Evolutionary conservation across 1,140 invertebrate genomes (phyloP).

Genomic region (Drosophila miranda): DNA sequence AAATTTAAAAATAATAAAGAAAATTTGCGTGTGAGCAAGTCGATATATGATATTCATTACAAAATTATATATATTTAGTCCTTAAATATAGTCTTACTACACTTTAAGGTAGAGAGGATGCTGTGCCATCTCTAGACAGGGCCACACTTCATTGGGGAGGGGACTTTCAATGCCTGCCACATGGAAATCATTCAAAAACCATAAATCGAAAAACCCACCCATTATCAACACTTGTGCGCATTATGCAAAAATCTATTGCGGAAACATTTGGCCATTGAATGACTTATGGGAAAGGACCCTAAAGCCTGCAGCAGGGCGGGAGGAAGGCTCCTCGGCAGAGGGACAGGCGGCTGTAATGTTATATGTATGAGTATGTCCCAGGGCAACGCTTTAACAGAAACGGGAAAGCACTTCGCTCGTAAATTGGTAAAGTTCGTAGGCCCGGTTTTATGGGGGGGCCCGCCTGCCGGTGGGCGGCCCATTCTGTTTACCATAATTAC

Average conservation of each 20-base stretch:
- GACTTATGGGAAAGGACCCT: constrained; percentile 39
- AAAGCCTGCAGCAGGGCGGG: constrained; percentile 50
- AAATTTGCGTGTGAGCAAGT: no score
- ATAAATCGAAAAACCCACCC: neutral
- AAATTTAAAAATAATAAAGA: no score
- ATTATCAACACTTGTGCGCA: constrained; percentile 57
- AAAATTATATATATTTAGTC: no score
- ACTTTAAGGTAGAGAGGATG: no score
- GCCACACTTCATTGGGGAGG: no score
- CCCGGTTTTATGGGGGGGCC: constrained; percentile 34
- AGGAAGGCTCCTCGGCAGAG: constrained; percentile 6
- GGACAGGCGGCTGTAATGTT: neutral
- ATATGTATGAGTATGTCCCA: constrained; percentile 6
- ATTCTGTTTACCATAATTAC: constrained; percentile 77
- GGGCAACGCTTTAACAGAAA: constrained; percentile 35
- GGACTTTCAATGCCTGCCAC: no score
- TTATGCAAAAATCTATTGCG: constrained; percentile 54
- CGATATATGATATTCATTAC: no score
- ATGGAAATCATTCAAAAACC: no score
- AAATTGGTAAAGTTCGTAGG: constrained; percentile 45
- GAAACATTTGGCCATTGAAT: constrained; percentile 57
- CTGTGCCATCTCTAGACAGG: no score
- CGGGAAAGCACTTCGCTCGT: constrained; percentile 46
- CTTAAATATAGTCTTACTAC: no score
- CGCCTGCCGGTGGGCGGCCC: constrained; percentile 23